Base-by-base conservation (phyloP, 1,140 invertebrate species). In the Diabrotica virgifera region DNA sequence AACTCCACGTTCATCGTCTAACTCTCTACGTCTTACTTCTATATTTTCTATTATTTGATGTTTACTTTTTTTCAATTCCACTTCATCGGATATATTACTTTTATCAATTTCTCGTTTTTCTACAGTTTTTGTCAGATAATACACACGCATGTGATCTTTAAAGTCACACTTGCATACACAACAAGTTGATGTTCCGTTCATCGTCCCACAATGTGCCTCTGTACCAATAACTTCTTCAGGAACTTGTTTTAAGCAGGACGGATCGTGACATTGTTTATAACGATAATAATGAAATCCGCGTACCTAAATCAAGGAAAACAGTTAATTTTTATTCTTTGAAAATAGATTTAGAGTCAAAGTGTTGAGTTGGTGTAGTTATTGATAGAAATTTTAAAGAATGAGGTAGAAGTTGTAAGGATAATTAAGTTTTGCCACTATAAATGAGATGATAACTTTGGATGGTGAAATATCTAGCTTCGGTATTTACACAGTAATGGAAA, bases 251-350 rank as follows among this genome's bases (percentile, higher is more conserved):
- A 77, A 62, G 59, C 71, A 72, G 59, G 74, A 77, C 6, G 74
- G 73, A 66, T 71, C 64, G 51, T 77, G 76, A 62, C 77, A 78
- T 60, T 73, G 72, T 59, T 74, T 72, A 55, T 76, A 78, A 59
- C 77, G 74, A 52, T 66, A 75, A 58, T 72, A 68, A 24, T 73
- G 70, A 36, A 59, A 55, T 13, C 65, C 68, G 6, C 57, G 69
- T 9, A 78, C 67, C 76, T 78, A 36, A 62, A 74, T 70, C n/a
- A 52, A 53, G 58, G 52, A 55, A 66, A 53, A 6, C 53, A 40
- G 24, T 58, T 58, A 59, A 37, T 53, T 50, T 11, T n/a, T 38
- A 12, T n/a, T 13, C 6, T 40, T 57, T 24, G 58, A 40, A 14
- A n/a, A 10, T 61, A 36, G 7, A 38, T n/a, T 40, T 12, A 38